phyloP scores from a whole-genome alignment of 2,797 vertebrate species.

The Spinus olivaceus region DNA sequence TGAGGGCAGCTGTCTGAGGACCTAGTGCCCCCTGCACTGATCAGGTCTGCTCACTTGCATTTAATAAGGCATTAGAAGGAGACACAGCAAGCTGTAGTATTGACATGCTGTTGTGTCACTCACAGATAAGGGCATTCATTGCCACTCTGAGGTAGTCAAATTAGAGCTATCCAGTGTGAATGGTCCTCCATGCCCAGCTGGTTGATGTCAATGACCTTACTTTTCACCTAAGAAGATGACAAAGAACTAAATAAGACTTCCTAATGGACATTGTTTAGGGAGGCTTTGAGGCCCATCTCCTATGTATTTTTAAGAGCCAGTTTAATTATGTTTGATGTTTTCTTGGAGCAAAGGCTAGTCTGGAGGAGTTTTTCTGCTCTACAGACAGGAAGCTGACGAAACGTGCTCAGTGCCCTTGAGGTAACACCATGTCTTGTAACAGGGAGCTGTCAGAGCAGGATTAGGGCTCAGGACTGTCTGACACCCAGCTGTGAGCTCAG shows the following conservation, averaged over 20 bases:
- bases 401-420: background rate
- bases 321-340: background rate
- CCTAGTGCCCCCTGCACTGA: background rate
- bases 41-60: background rate
- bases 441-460: background rate
- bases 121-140: background rate
- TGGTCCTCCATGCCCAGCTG: background rate
- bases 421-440: background rate
- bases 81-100: background rate
- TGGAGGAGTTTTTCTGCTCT: background rate
- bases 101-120: background rate
- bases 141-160: background rate
- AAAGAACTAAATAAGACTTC: background rate
- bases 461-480: background rate
- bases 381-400: background rate
- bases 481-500: slow-evolving; percentile 26
- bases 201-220: background rate
- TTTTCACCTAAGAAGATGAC: background rate
- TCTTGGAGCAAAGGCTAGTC: background rate
- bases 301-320: background rate
- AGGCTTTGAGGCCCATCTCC: background rate
- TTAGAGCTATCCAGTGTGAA: background rate
- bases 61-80: background rate
- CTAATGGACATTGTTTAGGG: background rate
- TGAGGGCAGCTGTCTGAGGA: background rate